phyloP scores from a whole-genome alignment of 2,113 vertebrate species.

The Vimba vimba region DNA sequence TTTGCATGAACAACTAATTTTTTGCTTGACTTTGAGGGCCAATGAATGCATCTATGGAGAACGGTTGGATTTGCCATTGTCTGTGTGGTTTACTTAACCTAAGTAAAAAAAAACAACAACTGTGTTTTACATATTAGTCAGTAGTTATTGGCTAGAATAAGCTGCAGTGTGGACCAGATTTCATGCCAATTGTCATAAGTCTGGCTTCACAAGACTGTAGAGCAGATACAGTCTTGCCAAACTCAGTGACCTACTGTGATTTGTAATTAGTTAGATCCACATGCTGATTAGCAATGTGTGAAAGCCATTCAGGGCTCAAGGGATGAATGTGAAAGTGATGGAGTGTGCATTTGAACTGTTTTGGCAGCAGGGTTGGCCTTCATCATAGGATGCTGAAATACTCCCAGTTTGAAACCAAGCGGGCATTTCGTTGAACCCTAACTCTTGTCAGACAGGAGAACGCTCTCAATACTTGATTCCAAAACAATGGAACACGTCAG shows the following conservation, averaged over 20 bases:
- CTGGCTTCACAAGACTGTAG: background rate
- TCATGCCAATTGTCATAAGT: background rate
- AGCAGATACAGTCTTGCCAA: background rate
- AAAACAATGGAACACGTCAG: background rate
- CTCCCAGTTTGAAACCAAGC: background rate
- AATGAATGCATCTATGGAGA: background rate
- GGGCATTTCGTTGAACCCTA: background rate
- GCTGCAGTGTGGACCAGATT: slow-evolving; percentile 1
- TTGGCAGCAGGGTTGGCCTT: background rate
- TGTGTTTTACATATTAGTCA: background rate
- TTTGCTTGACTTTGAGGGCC: background rate
- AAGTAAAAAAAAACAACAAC: background rate
- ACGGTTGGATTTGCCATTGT: background rate
- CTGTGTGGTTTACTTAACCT: too few relatives aligned
- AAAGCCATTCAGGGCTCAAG: background rate
- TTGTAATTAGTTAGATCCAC: slow-evolving; percentile 15
- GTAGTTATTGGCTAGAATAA: background rate
- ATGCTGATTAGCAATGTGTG: slow-evolving; percentile 2
- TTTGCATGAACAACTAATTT: background rate
- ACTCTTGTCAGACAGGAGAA: background rate
- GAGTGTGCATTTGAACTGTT: background rate
- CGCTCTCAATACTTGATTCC: background rate
- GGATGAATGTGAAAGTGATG: background rate
- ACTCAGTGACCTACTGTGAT: slow-evolving; percentile 26
- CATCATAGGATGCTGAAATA: background rate